Evolutionary conservation across 2,797 vertebrate species (phyloP).

Genomic region (Hippopotamyrus pictus): DNA sequence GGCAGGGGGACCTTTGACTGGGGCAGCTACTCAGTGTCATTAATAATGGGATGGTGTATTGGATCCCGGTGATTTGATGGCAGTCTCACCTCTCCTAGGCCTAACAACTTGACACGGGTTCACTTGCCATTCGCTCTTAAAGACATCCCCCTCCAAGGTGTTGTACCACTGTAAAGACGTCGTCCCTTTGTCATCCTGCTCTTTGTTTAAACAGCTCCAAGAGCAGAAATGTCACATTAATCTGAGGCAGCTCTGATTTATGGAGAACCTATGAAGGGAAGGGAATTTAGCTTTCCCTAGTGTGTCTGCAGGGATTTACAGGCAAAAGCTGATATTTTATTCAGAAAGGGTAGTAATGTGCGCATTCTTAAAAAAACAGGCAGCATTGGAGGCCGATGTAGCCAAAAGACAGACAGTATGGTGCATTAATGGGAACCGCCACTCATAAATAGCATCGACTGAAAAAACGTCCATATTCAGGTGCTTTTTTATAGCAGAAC

Average conservation of each 20-base stretch:
- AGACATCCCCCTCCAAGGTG: conserved; percentile 77
- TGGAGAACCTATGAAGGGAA: conserved; percentile 52
- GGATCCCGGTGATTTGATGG: conserved; percentile 69
- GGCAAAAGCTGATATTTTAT: conserved; percentile 12
- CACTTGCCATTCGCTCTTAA: conserved; percentile 78
- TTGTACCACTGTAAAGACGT: conserved; percentile 69
- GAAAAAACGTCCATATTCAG: not conserved
- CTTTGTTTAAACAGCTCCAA: conserved; percentile 51
- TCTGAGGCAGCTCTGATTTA: conserved; percentile 57
- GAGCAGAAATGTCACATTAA: conserved; percentile 57
- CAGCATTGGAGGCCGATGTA: not conserved
- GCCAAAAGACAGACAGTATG: not conserved
- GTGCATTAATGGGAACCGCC: not conserved
- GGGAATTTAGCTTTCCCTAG: not conserved
- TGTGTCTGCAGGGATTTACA: not conserved
- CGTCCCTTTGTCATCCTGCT: conserved; percentile 37
- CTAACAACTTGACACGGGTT: conserved; percentile 87
- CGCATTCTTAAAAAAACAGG: not conserved
- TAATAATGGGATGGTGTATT: conserved; percentile 81
- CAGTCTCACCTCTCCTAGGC: conserved; percentile 73
- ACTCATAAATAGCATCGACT: not conserved
- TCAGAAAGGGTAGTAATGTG: not conserved
- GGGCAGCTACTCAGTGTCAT: conserved; percentile 73
- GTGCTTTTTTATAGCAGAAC: not conserved
- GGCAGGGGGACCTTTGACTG: conserved; percentile 72